These are phyloP conservation scores for Coenobita brevimanus DNA, from an alignment of 1,140 invertebrate genomes.

Conservation along the genomic window DNA sequence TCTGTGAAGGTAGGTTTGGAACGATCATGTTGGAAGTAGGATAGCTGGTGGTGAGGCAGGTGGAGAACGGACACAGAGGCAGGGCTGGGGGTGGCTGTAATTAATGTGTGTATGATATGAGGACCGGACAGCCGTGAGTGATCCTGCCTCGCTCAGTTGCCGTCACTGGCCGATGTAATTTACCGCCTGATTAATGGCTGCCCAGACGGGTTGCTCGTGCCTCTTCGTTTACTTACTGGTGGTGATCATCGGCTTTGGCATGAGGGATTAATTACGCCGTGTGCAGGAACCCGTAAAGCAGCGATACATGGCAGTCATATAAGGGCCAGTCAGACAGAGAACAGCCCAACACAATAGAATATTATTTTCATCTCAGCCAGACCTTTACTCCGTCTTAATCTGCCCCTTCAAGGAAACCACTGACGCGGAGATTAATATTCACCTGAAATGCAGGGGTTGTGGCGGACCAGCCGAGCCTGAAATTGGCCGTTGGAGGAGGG, in stretches of 20 bases:
- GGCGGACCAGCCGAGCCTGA: constrained; percentile 6
- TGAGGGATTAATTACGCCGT: constrained; percentile 32
- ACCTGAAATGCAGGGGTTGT: not conserved
- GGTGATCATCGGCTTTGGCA: too few relatives aligned
- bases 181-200: constrained; percentile 12
- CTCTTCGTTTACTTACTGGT: not conserved
- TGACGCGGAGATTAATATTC: constrained; percentile 29
- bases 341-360: not conserved
- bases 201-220: constrained; percentile 19
- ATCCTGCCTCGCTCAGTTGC: not conserved
- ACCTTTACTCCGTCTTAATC: too few relatives aligned
- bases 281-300: too few relatives aligned
- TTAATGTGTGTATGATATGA: not conserved
- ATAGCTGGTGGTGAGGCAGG: too few relatives aligned
- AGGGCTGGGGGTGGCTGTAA: not conserved
- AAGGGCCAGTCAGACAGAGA: too few relatives aligned
- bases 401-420: not conserved
- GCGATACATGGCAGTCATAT: too few relatives aligned
- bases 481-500: not conserved
- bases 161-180: constrained; percentile 27
- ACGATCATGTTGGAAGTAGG: too few relatives aligned
- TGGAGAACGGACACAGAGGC: too few relatives aligned
- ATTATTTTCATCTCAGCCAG: not conserved
- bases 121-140: not conserved
- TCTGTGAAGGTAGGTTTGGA: too few relatives aligned